Evolutionary conservation across 2,888 invertebrate species (phyloP).

Genomic region (Mythimna ferrago): DNA sequence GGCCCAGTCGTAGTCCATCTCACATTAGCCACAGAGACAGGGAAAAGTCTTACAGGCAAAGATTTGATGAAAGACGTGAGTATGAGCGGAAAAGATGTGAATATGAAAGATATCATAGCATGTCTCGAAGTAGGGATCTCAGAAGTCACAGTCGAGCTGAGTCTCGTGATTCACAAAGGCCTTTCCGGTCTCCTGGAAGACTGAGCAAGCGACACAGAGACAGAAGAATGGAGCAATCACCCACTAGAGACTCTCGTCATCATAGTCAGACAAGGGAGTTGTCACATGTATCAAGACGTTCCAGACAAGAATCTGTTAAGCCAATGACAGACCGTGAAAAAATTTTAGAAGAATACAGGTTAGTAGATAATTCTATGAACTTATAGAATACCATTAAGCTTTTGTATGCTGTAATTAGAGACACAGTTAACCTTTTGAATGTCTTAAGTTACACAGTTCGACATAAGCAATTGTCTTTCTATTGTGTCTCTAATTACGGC

Average conservation of each 20-base stretch:
- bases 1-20: conserved; percentile 63
- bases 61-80: conserved; percentile 67
- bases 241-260: conserved; percentile 63
- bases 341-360: conserved; percentile 87
- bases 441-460: too few species aligned
- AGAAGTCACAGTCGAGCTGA: conserved; percentile 72
- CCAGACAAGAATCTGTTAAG: conserved; percentile 67
- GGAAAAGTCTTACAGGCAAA: conserved; percentile 61
- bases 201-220: neutral
- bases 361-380: neutral
- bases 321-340: conserved; percentile 84
- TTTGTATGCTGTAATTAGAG: too few species aligned
- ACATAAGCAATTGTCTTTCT: too few species aligned
- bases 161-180: conserved; percentile 63
- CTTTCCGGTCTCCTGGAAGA: conserved; percentile 73
- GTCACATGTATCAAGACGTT: conserved; percentile 68
- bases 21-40: conserved; percentile 68
- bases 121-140: conserved; percentile 67
- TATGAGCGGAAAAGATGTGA: conserved; percentile 76
- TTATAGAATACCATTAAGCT: neutral
- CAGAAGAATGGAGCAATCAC: conserved; percentile 62
- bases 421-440: too few species aligned
- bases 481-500: too few species aligned
- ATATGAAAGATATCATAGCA: conserved; percentile 72
- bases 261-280: conserved; percentile 67